A percentile compares a stretch with the other conserved stretches of the same genome.
Conservation (phyloP, 2,113 vertebrate genomes). For the Tautogolabrus adspersus region DNA sequence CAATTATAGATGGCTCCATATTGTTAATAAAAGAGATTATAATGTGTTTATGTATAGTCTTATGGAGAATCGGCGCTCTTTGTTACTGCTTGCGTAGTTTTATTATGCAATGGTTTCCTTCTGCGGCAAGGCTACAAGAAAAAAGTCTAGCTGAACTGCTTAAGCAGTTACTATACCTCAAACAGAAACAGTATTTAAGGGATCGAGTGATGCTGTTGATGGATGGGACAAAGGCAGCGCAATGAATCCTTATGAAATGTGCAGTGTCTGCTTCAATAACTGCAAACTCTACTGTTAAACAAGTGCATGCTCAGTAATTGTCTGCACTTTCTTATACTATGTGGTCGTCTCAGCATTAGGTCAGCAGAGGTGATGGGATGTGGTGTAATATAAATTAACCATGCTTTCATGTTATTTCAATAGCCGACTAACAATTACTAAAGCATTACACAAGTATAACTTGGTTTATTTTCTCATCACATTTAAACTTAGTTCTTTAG, state of each 20-base stretch:
- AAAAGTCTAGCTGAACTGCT: constrained; percentile 46
- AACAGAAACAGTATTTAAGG: constrained; percentile 66
- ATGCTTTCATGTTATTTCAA: constrained; percentile 68
- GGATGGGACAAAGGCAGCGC: constrained; percentile 21
- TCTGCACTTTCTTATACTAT: constrained; percentile 56
- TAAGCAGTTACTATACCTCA: constrained; percentile 60
- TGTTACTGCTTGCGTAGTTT: constrained; percentile 49
- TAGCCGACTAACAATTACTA: constrained; percentile 79
- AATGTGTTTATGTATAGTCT: constrained; percentile 35
- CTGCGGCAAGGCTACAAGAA: constrained; percentile 47
- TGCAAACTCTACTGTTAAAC: constrained; percentile 47
- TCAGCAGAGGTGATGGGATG: constrained; percentile 50
- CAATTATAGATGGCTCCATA: constrained; percentile 23
- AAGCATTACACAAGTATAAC: constrained; percentile 72
- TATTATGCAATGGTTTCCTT: constrained; percentile 58
- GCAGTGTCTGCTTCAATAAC: constrained; percentile 51
- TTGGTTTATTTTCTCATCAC: constrained; percentile 64
- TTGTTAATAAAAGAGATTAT: constrained; percentile 33
- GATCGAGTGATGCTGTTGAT: constrained; percentile 39
- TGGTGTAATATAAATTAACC: constrained; percentile 75
- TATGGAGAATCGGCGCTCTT: constrained; percentile 34
- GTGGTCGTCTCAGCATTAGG: constrained; percentile 49
- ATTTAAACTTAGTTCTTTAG: constrained; percentile 54
- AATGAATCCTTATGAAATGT: constrained; percentile 18
- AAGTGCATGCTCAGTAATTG: constrained; percentile 64